These are phyloP conservation scores for Drosophila nigromelanica DNA, from an alignment of 1,140 invertebrate genomes.

Conservation along the genomic window DNA sequence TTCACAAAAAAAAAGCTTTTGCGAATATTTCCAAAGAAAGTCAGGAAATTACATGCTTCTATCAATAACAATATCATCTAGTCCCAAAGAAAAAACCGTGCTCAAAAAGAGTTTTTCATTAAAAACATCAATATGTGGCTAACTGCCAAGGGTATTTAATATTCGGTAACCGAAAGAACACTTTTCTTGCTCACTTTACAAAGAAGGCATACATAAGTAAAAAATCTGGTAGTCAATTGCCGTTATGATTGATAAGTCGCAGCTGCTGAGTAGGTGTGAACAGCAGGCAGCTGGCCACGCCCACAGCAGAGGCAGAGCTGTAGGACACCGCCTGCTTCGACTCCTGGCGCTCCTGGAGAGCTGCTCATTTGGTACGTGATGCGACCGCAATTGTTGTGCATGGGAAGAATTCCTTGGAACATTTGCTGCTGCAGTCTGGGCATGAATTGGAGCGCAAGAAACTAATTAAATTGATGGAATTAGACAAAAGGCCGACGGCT, in stretches of 20 bases:
- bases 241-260: constrained; percentile 65
- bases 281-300: constrained; percentile 54
- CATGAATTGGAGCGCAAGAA: constrained; percentile 74
- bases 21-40: too few relatives aligned
- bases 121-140: too few relatives aligned
- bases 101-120: too few relatives aligned
- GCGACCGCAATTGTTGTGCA: constrained; percentile 59
- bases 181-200: constrained; percentile 29
- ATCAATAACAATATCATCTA: too few relatives aligned
- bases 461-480: constrained; percentile 80
- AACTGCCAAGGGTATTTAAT: too few relatives aligned
- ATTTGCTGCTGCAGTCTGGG: constrained; percentile 21
- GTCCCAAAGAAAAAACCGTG: too few relatives aligned
- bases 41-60: too few relatives aligned
- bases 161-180: too few relatives aligned
- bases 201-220: constrained; percentile 57
- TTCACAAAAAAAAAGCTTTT: too few relatives aligned
- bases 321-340: constrained; percentile 10
- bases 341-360: constrained; percentile 3
- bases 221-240: constrained; percentile 53
- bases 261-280: constrained; percentile 60
- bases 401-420: constrained; percentile 29
- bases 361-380: constrained; percentile 75
- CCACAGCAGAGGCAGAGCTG: constrained; percentile 23
- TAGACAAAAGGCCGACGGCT: constrained; percentile 62